Conservation (phyloP, 2,113 vertebrate genomes). For the Hippotragus niger region DNA sequence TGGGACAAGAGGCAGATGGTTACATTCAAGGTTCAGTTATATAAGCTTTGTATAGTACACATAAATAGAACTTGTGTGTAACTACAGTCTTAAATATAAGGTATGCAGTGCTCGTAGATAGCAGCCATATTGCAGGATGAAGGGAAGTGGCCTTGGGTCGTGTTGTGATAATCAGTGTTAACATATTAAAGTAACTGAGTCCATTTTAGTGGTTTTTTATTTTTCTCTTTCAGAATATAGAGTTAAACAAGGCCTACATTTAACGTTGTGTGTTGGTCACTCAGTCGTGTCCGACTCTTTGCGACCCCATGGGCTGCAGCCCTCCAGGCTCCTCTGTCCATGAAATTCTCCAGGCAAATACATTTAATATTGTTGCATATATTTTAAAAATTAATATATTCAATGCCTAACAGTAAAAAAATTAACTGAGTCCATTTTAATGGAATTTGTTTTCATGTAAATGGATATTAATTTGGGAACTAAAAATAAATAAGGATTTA, state of each 20-base stretch:
- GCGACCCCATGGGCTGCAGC: background rate
- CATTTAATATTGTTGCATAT: background rate
- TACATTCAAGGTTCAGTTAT: background rate
- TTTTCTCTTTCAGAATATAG: background rate
- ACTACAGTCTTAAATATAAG: background rate
- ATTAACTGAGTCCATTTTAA: background rate
- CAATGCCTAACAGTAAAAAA: background rate
- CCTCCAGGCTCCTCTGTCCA: background rate
- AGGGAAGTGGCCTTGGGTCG: background rate
- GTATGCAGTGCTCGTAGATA: background rate
- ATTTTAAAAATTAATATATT: background rate
- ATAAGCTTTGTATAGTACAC: background rate
- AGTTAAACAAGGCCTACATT: background rate
- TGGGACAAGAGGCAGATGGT: background rate
- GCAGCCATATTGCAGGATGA: background rate
- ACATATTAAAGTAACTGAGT: background rate
- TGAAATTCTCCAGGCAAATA: background rate
- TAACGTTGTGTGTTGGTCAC: background rate
- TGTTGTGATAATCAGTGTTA: background rate
- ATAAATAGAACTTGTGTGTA: background rate
- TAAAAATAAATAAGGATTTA: background rate
- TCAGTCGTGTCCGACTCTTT: background rate
- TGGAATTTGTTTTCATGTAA: background rate
- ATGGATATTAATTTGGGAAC: background rate
- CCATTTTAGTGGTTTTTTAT: background rate